Evolutionary conservation across 2,888 invertebrate genomes (phyloP).

Genomic region (Scrobipalpa atriplicella): DNA sequence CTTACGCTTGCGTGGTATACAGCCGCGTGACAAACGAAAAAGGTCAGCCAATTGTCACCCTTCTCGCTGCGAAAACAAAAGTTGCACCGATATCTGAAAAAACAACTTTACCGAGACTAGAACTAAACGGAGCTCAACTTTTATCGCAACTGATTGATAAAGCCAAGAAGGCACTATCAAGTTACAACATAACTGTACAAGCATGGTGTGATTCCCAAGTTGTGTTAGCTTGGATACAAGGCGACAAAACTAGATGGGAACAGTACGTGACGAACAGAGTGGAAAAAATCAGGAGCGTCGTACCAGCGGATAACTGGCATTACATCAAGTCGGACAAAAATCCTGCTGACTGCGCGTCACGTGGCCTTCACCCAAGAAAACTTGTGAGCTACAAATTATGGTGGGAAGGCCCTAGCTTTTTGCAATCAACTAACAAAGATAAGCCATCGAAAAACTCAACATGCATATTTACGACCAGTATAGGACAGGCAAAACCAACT

Average conservation of each 20-base stretch:
- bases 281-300: slow-evolving; percentile 31
- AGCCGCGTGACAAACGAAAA: slow-evolving; percentile 20
- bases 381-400: slow-evolving; percentile 31
- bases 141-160: slow-evolving; percentile 32
- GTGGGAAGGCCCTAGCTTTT: slow-evolving; percentile 32
- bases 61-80: slow-evolving; percentile 36
- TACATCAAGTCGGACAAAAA: slow-evolving; percentile 37
- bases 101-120: slow-evolving; percentile 35
- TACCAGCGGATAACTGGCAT: slow-evolving; percentile 29
- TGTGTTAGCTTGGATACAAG: slow-evolving; percentile 34
- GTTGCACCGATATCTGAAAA: slow-evolving; percentile 35
- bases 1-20: slow-evolving; percentile 35
- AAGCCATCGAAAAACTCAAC: neutral
- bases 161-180: neutral
- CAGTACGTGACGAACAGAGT: slow-evolving; percentile 34
- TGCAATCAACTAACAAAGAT: neutral
- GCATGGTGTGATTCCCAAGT: slow-evolving; percentile 37
- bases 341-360: slow-evolving; percentile 43
- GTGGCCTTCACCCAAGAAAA: slow-evolving; percentile 36
- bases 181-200: slow-evolving; percentile 10
- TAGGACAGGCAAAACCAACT: neutral
- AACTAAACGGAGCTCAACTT: slow-evolving; percentile 35
- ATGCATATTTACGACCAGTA: neutral
- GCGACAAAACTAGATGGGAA: slow-evolving; percentile 29
- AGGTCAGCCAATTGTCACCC: slow-evolving; percentile 3